Conservation (phyloP, 2,888 invertebrate species). For the Vesta saturnalis region DNA sequence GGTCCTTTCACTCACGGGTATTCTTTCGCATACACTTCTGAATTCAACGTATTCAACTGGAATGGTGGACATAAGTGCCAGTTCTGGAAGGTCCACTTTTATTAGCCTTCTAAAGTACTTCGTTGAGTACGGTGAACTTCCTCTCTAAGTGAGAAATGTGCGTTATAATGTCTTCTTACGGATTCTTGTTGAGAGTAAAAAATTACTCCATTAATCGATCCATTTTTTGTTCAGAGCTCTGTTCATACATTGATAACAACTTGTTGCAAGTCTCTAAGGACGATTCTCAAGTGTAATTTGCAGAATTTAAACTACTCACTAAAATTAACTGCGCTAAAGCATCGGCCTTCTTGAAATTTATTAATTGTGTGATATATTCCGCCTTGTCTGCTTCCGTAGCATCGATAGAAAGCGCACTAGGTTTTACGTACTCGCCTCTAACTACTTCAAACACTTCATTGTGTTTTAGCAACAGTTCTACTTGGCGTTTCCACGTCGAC, state of each 20-base stretch:
- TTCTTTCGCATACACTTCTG: background rate
- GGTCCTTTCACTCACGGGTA: no score
- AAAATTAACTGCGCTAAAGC: background rate
- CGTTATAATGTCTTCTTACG: background rate
- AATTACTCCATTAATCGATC: slow-evolving; percentile 36
- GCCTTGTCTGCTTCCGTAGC: background rate
- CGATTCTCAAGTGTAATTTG: slow-evolving; percentile 19
- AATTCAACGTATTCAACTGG: background rate
- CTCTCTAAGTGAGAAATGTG: background rate
- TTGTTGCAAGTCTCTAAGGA: slow-evolving; percentile 18
- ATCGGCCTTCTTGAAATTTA: background rate
- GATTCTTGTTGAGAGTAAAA: slow-evolving; percentile 24
- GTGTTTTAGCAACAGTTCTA: no score
- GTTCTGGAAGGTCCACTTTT: no score
- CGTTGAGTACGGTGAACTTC: background rate
- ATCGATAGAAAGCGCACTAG: background rate
- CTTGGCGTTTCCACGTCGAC: no score
- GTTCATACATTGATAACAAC: slow-evolving; percentile 46
- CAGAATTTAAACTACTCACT: background rate
- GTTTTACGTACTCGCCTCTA: background rate
- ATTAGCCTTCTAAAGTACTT: no score
- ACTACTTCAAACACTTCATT: background rate
- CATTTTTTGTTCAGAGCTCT: slow-evolving; percentile 39
- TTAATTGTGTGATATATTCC: background rate
- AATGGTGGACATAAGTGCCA: no score